Conservation (phyloP, 2,888 invertebrate genomes). For the Thereva nobilitata region DNA sequence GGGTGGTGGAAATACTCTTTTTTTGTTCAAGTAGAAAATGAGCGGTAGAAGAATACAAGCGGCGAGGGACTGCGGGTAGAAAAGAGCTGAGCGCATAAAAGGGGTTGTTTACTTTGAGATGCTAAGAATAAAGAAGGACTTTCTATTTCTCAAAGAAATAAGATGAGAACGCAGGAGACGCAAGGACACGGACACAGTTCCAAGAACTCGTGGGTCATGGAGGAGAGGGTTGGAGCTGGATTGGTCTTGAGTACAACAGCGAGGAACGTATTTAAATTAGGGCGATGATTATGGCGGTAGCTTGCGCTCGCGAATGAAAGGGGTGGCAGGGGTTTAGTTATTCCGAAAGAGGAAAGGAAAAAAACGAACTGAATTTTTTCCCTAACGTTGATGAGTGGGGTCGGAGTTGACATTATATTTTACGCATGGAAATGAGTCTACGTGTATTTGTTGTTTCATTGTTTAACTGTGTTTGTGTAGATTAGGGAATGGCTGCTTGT, state of each 20-base stretch:
- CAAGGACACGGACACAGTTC: background rate
- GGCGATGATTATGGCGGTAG: conserved; percentile 47
- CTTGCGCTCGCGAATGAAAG: conserved; percentile 34
- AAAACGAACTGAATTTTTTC: conserved; percentile 2
- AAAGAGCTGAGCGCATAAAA: conserved; percentile 32
- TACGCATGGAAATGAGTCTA: conserved; percentile 21
- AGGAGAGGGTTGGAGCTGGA: conserved; percentile 15
- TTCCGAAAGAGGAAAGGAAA: conserved; percentile 1
- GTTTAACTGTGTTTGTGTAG: conserved; percentile 23
- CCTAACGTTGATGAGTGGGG: conserved; percentile 30
- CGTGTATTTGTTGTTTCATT: conserved; percentile 4
- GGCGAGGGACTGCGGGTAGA: conserved; percentile 7
- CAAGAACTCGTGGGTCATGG: background rate
- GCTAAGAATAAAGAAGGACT: conserved; percentile 18
- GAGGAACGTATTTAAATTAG: conserved; percentile 49
- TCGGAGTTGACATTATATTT: conserved; percentile 34
- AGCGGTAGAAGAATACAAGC: conserved; percentile 18
- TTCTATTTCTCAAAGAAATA: conserved; percentile 32
- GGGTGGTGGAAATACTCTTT: conserved; percentile 24
- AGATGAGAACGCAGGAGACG: conserved; percentile 11
- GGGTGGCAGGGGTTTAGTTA: conserved; percentile 30
- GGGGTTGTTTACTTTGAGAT: conserved; percentile 35
- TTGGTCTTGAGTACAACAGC: conserved; percentile 33
- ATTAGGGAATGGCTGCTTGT: conserved; percentile 33
- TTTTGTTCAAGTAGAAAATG: conserved; percentile 34